Percentiles rank a stretch among this genome's conserved stretches.
Conservation (phyloP, 1,140 invertebrate species). For the Neodiprion lecontei region DNA sequence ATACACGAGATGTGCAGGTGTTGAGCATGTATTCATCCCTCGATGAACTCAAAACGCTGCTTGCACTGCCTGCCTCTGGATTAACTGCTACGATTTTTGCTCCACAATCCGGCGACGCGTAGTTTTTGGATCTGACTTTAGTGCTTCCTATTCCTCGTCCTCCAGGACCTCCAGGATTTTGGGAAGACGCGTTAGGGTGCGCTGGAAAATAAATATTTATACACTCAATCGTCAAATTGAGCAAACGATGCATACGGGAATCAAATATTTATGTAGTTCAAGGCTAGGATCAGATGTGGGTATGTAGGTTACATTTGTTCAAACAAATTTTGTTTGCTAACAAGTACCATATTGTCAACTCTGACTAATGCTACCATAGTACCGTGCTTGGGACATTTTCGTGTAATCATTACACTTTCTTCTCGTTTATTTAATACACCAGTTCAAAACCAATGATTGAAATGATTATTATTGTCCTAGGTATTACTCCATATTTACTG, state of each 20-base stretch:
- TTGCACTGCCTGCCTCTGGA: constrained; percentile 85
- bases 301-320: constrained; percentile 58
- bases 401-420: too few species aligned
- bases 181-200: constrained; percentile 56
- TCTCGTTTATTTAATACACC: too few species aligned
- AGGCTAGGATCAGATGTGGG: constrained; percentile 50
- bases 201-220: constrained; percentile 36
- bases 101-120: constrained; percentile 95
- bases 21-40: constrained; percentile 98
- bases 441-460: too few species aligned
- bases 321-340: too few species aligned
- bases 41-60: constrained; percentile 84
- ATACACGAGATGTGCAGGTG: constrained; percentile 89
- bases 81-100: constrained; percentile 95
- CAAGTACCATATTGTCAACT: too few species aligned
- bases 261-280: not conserved
- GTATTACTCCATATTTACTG: too few species aligned
- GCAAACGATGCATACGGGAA: not conserved
- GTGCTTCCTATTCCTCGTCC: constrained; percentile 50
- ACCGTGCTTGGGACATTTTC: too few species aligned
- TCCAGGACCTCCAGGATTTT: constrained; percentile 48
- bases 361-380: too few species aligned
- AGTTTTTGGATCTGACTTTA: constrained; percentile 86
- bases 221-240: not conserved
- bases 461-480: too few species aligned